Conservation (phyloP, 2,113 vertebrate genomes). For the Albula goreensis region DNA sequence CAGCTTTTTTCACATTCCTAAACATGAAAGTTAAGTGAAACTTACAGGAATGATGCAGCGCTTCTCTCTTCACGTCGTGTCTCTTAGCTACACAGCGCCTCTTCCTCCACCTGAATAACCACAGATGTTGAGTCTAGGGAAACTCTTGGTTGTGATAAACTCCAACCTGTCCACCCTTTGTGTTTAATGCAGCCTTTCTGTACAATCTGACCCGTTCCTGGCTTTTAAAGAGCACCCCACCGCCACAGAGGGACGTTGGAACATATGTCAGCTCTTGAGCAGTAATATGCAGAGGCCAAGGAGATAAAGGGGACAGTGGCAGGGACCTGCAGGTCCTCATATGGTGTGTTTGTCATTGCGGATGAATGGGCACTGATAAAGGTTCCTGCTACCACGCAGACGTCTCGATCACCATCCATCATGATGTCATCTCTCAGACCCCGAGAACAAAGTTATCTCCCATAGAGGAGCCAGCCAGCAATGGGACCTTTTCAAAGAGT, state of each 20-base stretch:
- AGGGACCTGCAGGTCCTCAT: background rate
- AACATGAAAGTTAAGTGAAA: background rate
- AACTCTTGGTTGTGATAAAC: background rate
- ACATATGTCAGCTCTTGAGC: background rate
- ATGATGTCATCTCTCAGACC: constrained; percentile 64
- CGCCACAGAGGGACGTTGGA: background rate
- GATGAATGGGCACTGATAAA: constrained; percentile 52
- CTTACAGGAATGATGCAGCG: background rate
- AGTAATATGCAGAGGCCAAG: background rate
- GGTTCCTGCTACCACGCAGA: constrained; percentile 51
- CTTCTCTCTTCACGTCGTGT: background rate
- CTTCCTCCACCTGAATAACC: background rate
- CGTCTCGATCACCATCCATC: constrained; percentile 56
- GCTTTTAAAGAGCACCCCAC: background rate
- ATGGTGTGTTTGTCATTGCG: constrained; percentile 27
- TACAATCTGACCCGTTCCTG: background rate
- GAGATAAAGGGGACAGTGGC: too few relatives aligned
- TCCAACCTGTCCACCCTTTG: background rate
- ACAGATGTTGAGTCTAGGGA: background rate
- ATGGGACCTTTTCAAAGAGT: constrained; percentile 42
- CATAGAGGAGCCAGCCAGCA: constrained; percentile 44
- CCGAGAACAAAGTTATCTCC: constrained; percentile 66
- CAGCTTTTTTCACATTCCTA: background rate
- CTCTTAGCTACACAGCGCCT: background rate
- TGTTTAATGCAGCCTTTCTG: background rate